A percentile compares a stretch with the other conserved stretches of the same genome.
Conservation (phyloP, 2,113 vertebrate genomes). For the Perca schrenkii region DNA sequence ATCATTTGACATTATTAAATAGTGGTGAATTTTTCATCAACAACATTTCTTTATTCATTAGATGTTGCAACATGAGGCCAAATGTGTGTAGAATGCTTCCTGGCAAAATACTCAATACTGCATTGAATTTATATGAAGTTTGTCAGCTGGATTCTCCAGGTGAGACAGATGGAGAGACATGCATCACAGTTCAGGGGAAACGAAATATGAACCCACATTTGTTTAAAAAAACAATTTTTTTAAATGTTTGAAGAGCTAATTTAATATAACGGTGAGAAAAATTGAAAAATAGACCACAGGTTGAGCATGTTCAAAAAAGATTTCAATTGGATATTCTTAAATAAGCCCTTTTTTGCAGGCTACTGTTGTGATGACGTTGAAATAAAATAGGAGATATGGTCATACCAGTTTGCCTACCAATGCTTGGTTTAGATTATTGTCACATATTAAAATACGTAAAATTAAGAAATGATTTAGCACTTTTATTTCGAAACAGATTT, state of each 20-base stretch:
- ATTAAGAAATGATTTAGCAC: slow-evolving; percentile 15
- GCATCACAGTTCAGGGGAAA: slow-evolving; percentile 21
- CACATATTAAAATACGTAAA: slow-evolving; percentile 9
- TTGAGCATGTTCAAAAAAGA: not conserved
- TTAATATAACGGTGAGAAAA: not conserved
- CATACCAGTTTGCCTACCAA: not conserved
- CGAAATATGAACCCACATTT: slow-evolving; percentile 15
- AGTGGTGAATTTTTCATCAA: slow-evolving; percentile 37
- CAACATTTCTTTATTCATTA: slow-evolving; percentile 35
- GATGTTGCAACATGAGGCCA: slow-evolving; percentile 37
- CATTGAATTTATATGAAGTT: slow-evolving; percentile 50
- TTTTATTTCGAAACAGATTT: slow-evolving; percentile 30
- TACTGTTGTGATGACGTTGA: not conserved
- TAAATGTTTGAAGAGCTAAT: not conserved
- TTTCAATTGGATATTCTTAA: not conserved
- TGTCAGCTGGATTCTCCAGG: slow-evolving; percentile 38
- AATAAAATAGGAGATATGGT: not conserved
- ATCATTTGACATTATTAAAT: slow-evolving; percentile 30
- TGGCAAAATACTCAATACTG: slow-evolving; percentile 11
- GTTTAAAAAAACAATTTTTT: not conserved
- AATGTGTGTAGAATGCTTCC: slow-evolving; percentile 12
- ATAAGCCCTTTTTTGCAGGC: not conserved
- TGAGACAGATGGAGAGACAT: slow-evolving; percentile 13
- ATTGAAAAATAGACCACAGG: not conserved
- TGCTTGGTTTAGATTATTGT: not conserved